Percentiles rank a stretch among this genome's conserved stretches.
These are phyloP conservation scores for Ptilorrhoa leucosticta DNA, from an alignment of 2,113 vertebrate genomes.

Conservation along the genomic window DNA sequence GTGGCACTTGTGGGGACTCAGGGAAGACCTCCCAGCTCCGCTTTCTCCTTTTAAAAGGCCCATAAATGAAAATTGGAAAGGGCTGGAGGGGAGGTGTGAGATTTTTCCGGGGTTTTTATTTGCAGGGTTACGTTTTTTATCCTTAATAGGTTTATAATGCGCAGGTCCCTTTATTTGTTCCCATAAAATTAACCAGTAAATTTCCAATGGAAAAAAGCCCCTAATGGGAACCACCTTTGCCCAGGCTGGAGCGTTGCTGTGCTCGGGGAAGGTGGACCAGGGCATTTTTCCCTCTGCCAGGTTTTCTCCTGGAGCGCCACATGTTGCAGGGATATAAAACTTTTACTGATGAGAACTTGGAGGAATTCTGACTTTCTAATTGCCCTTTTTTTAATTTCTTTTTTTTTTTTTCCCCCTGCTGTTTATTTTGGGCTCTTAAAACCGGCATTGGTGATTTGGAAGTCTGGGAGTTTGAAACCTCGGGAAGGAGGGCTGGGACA, in stretches of 20 bases:
- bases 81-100: constrained; percentile 38
- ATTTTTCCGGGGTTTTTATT: neutral
- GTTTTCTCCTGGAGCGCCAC: constrained; percentile 28
- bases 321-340: constrained; percentile 60
- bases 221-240: constrained; percentile 42
- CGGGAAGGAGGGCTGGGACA: neutral
- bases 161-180: constrained; percentile 49
- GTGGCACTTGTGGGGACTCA: neutral
- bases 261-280: neutral
- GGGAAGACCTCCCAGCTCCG: constrained; percentile 14
- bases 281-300: constrained; percentile 18
- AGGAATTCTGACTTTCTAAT: constrained; percentile 41
- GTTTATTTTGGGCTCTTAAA: constrained; percentile 14
- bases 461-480: neutral
- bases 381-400: neutral
- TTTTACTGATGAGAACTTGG: constrained; percentile 27
- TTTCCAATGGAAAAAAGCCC: constrained; percentile 48
- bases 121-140: neutral
- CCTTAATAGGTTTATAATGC: constrained; percentile 56
- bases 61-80: constrained; percentile 51
- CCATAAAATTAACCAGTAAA: constrained; percentile 63
- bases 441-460: neutral
- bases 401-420: neutral
- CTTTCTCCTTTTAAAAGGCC: neutral
- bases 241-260: neutral